phyloP scores from a whole-genome alignment of 2,888 invertebrate genomes.

The Nezara viridula region DNA sequence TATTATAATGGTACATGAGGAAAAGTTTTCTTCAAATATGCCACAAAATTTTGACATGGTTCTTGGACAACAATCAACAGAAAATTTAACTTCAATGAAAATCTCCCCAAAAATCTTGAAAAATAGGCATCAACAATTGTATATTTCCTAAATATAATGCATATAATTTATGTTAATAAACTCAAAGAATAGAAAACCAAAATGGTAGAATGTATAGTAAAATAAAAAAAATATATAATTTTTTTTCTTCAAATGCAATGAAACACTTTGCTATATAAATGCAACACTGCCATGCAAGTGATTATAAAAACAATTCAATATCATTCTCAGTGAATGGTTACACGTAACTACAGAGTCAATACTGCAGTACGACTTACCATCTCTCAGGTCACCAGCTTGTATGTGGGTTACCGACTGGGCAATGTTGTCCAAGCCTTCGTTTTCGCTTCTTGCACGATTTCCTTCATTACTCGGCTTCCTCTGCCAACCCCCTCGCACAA shows the following conservation, averaged over 20 bases:
- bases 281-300: slow-evolving; percentile 38
- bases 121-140: neutral
- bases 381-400: slow-evolving; percentile 92
- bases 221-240: neutral
- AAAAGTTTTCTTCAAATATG: no score
- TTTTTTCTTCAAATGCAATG: neutral
- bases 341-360: neutral
- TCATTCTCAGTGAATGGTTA: neutral
- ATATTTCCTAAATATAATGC: neutral
- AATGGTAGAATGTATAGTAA: neutral
- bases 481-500: slow-evolving; percentile 86
- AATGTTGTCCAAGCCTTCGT: slow-evolving; percentile 90
- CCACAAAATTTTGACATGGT: no score
- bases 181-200: neutral
- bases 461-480: slow-evolving; percentile 73
- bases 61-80: no score
- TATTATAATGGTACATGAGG: no score
- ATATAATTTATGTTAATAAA: neutral
- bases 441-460: slow-evolving; percentile 87
- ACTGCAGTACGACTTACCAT: slow-evolving; percentile 76
- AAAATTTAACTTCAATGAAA: no score
- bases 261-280: slow-evolving; percentile 24
- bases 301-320: neutral
- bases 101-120: neutral
- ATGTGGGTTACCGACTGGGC: slow-evolving; percentile 90